Evolutionary conservation across 2,113 vertebrate genomes (phyloP).

Genomic region (Megaceryle torquata): DNA sequence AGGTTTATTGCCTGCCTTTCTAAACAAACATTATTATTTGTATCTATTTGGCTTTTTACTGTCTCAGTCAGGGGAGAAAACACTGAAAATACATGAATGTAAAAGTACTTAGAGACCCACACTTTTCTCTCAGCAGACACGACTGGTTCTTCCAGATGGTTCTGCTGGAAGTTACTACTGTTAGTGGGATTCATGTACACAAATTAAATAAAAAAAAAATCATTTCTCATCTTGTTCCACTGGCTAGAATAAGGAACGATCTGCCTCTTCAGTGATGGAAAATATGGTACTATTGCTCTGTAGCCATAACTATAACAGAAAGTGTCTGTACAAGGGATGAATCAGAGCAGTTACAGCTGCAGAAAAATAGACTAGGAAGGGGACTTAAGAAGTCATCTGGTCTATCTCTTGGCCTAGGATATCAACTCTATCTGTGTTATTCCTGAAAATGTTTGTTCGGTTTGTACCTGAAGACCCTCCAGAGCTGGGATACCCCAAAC

Average conservation of each 20-base stretch:
- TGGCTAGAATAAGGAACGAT: background rate
- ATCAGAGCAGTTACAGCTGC: background rate
- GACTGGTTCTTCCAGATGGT: background rate
- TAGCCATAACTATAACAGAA: background rate
- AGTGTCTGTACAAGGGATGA: background rate
- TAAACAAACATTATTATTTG: slow-evolving; percentile 51
- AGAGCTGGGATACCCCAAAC: background rate
- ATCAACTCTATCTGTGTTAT: background rate
- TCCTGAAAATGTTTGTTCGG: background rate
- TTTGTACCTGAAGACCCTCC: background rate
- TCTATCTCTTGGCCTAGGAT: background rate
- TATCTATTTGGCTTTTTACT: background rate
- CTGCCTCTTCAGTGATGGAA: background rate
- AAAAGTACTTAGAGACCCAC: background rate
- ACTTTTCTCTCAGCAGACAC: background rate
- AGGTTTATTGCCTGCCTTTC: slow-evolving; percentile 7
- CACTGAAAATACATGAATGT: background rate
- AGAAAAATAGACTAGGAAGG: background rate
- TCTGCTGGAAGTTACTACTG: background rate
- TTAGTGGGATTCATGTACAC: background rate
- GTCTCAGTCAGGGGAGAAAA: background rate
- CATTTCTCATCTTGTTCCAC: background rate
- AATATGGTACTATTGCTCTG: background rate
- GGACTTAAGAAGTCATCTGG: background rate
- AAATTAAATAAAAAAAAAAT: background rate